Evolutionary conservation across 2,797 vertebrate species (phyloP).

Genomic region (Micrastur ruficollis): DNA sequence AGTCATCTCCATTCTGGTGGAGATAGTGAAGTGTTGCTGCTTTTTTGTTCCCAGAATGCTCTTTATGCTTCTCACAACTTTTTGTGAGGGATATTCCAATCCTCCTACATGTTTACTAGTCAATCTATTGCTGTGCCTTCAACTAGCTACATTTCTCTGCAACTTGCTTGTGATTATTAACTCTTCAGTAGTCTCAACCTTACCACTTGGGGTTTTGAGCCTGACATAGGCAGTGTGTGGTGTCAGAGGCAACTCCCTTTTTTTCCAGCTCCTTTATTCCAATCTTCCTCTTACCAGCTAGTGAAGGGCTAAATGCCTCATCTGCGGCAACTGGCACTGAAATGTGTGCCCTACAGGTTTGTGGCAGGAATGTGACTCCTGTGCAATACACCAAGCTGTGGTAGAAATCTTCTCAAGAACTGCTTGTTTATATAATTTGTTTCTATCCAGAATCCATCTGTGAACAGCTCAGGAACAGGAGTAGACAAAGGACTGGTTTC

Average conservation of each 20-base stretch:
- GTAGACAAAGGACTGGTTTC: slow-evolving; percentile 84
- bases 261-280: background rate
- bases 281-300: background rate
- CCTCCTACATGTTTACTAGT: background rate
- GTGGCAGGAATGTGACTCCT: background rate
- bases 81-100: background rate
- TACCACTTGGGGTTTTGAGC: background rate
- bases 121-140: background rate
- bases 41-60: background rate
- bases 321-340: background rate
- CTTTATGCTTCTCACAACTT: background rate
- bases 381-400: background rate
- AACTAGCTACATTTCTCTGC: background rate
- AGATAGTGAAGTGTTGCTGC: background rate
- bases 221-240: background rate
- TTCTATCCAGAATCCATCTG: slow-evolving; percentile 70
- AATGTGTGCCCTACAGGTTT: background rate
- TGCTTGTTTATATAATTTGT: background rate
- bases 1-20: background rate
- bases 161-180: background rate
- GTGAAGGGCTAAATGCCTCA: background rate
- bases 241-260: background rate
- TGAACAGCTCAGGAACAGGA: slow-evolving; percentile 75
- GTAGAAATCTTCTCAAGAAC: background rate
- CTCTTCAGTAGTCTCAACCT: background rate